Evolutionary conservation across 2,888 invertebrate species (phyloP).

Genomic region (Periphyllus acericola): DNA sequence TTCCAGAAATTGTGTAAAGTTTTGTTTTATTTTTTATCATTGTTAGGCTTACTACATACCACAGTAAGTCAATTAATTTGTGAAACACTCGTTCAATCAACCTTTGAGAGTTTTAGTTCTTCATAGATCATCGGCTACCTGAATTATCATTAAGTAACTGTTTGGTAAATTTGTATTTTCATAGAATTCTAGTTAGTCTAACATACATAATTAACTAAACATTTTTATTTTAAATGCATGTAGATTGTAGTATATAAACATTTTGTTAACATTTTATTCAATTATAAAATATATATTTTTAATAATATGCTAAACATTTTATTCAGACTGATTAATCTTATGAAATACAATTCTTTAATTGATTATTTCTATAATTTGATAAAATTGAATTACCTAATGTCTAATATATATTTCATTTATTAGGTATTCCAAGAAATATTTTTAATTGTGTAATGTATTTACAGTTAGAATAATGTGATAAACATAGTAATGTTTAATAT

Average conservation of each 20-base stretch:
- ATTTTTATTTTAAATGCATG: constrained; percentile 36
- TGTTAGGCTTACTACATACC: constrained; percentile 44
- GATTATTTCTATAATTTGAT: background rate
- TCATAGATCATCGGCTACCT: constrained; percentile 39
- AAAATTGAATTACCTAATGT: background rate
- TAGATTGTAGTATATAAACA: background rate
- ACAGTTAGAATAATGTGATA: background rate
- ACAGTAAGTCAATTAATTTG: constrained; percentile 37
- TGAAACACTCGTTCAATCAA: constrained; percentile 40
- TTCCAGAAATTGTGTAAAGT: background rate
- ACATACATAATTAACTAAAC: constrained; percentile 24
- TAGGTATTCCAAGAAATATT: too few species aligned
- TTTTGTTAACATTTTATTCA: background rate
- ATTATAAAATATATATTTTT: background rate
- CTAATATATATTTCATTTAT: background rate
- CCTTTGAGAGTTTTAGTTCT: constrained; percentile 45
- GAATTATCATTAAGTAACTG: constrained; percentile 54
- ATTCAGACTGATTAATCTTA: background rate
- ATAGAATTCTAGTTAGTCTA: constrained; percentile 30
- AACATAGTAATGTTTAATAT: background rate
- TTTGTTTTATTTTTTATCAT: constrained; percentile 47
- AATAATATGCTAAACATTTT: background rate
- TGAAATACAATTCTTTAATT: background rate
- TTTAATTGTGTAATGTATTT: background rate
- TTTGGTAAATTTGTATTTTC: constrained; percentile 45